Base-by-base conservation (phyloP, 2,888 invertebrate species). In the Quadroppia sp. region DNA sequence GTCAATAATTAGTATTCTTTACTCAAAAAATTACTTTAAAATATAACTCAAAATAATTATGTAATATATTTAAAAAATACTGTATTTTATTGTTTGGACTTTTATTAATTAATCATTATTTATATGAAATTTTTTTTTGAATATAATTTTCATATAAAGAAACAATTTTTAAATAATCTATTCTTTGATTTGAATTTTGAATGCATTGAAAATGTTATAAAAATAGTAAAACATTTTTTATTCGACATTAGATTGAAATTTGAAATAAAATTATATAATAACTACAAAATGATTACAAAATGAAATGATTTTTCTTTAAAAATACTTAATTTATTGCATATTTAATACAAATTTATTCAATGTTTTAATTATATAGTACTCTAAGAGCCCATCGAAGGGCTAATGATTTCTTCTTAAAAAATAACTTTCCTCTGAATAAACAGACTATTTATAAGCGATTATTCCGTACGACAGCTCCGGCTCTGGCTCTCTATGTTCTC, bases 1-100 rank as follows among this genome's bases (percentile, higher is more conserved):
- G 17, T n/a, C 32, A 13, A 20, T 61, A 61, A 61, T 61, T 61
- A 61, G 61, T 61, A 53, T 53, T 61, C 20, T 61, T 61, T 9
- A 23, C 7, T 23, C 23, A 20, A 25, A 61, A 7, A 36, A 61
- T 61, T 32, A 32, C 32, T 30, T 32, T 61, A n/a, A 11, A 36
- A 15, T 15, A 32, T 15, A 17, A 61, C 7, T 32, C 7, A 61
- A 61, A 61, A 32, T 17, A 32, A 61, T 61, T 61, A 20, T 2
- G 53, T 11, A 20, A 53, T 23, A 23, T 7, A 53, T 20, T 11
- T 20, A 20, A 20, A 25, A 53, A 53, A 23, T 53, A 53, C 23
- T 20, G 25, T 11, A 13, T 53, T 53, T 20, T 20, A n/a, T n/a
- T n/a, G n/a, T n/a, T n/a, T n/a, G n/a, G n/a, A n/a, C n/a, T n/a